phyloP scores from a whole-genome alignment of 2,888 invertebrate species.

The Ditylenchus weischeri region DNA sequence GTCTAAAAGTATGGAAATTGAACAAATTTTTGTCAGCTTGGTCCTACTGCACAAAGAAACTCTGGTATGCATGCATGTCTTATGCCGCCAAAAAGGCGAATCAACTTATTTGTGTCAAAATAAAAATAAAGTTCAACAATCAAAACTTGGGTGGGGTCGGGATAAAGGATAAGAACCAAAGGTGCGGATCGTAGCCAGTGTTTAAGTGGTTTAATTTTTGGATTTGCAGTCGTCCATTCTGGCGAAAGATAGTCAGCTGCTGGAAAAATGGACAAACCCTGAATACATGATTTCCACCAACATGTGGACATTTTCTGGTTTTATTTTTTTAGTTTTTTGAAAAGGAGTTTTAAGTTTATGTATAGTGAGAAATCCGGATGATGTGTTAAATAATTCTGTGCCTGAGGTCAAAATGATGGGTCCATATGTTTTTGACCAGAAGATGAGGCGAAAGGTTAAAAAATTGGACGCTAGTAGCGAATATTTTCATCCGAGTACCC shows the following conservation, averaged over 20 bases:
- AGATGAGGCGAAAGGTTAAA: slow-evolving; percentile 44
- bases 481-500: slow-evolving; percentile 10
- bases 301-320: not conserved
- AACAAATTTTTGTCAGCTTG: too few species aligned
- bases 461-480: too few species aligned
- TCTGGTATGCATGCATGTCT: too few species aligned
- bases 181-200: too few species aligned
- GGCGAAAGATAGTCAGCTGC: slow-evolving; percentile 30
- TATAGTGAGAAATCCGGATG: slow-evolving; percentile 55
- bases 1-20: too few species aligned
- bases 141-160: too few species aligned
- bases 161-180: too few species aligned
- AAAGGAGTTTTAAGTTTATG: too few species aligned
- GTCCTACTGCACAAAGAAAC: too few species aligned
- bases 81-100: too few species aligned
- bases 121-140: too few species aligned
- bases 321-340: slow-evolving; percentile 32
- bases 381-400: slow-evolving; percentile 50
- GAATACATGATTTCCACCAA: not conserved
- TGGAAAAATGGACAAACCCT: slow-evolving; percentile 45
- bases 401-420: slow-evolving; percentile 52
- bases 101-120: too few species aligned
- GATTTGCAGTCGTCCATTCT: slow-evolving; percentile 20
- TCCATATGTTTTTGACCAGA: slow-evolving; percentile 57
- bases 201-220: slow-evolving; percentile 4